These are phyloP conservation scores for Dryobota labecula DNA, from an alignment of 2,888 invertebrate species.

Conservation along the genomic window DNA sequence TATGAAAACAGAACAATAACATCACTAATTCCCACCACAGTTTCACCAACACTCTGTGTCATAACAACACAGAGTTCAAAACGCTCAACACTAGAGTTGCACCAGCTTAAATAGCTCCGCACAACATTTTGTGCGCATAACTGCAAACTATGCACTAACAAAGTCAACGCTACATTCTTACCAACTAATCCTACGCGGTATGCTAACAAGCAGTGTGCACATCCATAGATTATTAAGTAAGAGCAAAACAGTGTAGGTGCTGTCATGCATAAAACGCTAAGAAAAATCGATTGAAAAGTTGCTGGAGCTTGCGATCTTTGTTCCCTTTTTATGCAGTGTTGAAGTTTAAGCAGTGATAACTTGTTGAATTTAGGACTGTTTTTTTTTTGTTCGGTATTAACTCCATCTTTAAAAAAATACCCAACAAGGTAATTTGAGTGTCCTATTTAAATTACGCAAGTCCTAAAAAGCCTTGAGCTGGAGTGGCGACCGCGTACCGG, in stretches of 20 bases:
- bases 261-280: constrained; percentile 39
- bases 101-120: constrained; percentile 28
- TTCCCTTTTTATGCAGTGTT: constrained; percentile 8
- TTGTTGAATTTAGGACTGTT: neutral
- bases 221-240: constrained; percentile 33
- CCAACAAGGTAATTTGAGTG: neutral
- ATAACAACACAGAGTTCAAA: constrained; percentile 12
- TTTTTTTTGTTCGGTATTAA: neutral
- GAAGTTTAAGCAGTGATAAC: neutral
- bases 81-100: neutral
- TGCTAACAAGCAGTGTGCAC: constrained; percentile 31
- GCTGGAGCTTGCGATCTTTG: neutral
- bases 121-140: constrained; percentile 37
- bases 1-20: constrained; percentile 17
- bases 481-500: too few relatives aligned
- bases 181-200: constrained; percentile 18
- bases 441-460: neutral
- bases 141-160: constrained; percentile 50
- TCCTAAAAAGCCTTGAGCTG: too few relatives aligned
- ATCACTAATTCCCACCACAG: constrained; percentile 17
- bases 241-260: constrained; percentile 21
- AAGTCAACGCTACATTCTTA: constrained; percentile 50
- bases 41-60: constrained; percentile 23
- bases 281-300: constrained; percentile 41
- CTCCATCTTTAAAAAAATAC: neutral